A percentile compares a stretch with the other conserved stretches of the same genome.
phyloP scores from a whole-genome alignment of 2,797 vertebrate genomes.

The Eupleurogrammus muticus region DNA sequence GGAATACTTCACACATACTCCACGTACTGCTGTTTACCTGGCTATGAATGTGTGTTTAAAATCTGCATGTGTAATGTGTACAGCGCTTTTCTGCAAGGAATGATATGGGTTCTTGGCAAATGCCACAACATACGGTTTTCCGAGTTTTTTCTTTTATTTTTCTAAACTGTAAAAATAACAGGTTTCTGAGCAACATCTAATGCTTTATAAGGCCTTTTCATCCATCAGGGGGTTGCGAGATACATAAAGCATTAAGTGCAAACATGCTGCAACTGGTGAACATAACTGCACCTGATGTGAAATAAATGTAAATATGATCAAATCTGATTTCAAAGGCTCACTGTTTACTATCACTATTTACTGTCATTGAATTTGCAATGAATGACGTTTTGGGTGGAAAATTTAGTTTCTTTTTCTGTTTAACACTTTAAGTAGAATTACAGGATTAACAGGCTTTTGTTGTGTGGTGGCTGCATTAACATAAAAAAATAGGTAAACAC shows the following conservation, averaged over 20 bases:
- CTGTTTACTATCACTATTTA: background rate
- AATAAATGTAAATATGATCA: constrained; percentile 51
- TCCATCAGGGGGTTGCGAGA: constrained; percentile 15
- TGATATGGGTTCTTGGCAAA: constrained; percentile 12
- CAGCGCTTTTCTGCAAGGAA: background rate
- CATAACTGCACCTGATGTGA: constrained; percentile 8
- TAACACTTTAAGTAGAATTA: background rate
- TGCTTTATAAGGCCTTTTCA: constrained; percentile 41
- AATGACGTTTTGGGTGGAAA: background rate
- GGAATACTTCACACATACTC: background rate
- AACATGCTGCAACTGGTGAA: constrained; percentile 25
- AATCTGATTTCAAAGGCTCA: background rate
- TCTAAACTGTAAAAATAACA: background rate
- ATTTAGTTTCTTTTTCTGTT: background rate
- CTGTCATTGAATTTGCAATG: background rate
- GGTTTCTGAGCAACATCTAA: background rate
- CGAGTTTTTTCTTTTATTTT: constrained; percentile 1
- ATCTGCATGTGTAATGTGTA: constrained; percentile 41
- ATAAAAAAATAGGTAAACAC: too few species aligned
- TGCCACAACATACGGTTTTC: constrained; percentile 9
- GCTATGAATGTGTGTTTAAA: constrained; percentile 39
- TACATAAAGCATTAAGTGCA: constrained; percentile 32
- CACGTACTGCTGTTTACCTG: constrained; percentile 23
- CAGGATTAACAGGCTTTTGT: too few species aligned
- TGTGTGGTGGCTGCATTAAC: too few species aligned